These are phyloP conservation scores for Crocallis elinguaria DNA, from an alignment of 2,888 invertebrate genomes.

Conservation along the genomic window DNA sequence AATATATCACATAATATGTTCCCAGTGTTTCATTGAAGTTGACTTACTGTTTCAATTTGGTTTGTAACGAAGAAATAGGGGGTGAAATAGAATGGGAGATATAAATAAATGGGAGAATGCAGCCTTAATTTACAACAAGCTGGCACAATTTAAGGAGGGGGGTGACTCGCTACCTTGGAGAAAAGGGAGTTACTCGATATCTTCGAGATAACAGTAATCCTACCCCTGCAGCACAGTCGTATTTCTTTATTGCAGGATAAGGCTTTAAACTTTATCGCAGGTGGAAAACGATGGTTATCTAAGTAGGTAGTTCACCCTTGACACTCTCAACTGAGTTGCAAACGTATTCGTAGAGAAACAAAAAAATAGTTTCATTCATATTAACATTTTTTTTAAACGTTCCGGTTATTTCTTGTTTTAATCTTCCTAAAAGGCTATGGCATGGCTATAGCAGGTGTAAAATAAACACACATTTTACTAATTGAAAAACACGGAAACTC, in stretches of 20 bases:
- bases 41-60: slow-evolving; percentile 1
- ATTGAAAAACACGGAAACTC: neutral
- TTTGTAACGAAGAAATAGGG: neutral
- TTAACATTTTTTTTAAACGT: neutral
- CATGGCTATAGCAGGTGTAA: too few species aligned
- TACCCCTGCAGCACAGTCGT: neutral
- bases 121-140: slow-evolving; percentile 25
- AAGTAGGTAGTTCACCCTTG: neutral
- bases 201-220: slow-evolving; percentile 10
- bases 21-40: neutral
- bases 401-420: neutral
- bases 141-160: slow-evolving; percentile 17
- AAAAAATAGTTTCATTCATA: neutral
- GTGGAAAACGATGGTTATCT: neutral
- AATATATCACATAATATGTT: neutral
- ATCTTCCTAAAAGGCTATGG: neutral
- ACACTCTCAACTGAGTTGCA: too few species aligned
- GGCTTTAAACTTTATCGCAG: neutral
- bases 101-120: slow-evolving; percentile 27
- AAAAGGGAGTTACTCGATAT: slow-evolving; percentile 2
- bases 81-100: slow-evolving; percentile 22
- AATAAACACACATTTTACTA: neutral
- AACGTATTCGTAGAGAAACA: neutral
- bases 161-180: neutral
- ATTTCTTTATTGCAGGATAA: slow-evolving; percentile 3